These are phyloP conservation scores for Conistra vaccinii DNA, from an alignment of 2,888 invertebrate genomes.

Conservation along the genomic window DNA sequence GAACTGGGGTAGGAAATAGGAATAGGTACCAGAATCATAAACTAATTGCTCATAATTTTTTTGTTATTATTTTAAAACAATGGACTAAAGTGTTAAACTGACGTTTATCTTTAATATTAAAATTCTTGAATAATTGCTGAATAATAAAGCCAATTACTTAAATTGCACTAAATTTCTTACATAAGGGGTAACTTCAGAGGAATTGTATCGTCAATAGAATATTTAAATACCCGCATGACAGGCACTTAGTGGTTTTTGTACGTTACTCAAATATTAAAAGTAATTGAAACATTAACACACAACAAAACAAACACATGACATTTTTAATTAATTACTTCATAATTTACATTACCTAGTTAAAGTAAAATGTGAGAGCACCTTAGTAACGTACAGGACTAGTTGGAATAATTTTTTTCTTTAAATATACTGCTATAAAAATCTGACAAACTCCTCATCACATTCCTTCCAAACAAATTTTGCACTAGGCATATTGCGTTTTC, in stretches of 20 bases:
- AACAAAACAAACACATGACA: not conserved
- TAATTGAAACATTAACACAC: not conserved
- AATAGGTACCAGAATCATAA: not conserved
- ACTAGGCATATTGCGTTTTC: constrained; percentile 62
- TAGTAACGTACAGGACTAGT: not conserved
- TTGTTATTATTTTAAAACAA: not conserved
- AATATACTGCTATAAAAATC: not conserved
- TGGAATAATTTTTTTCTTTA: not conserved
- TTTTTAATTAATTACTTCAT: not conserved
- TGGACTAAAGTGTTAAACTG: not conserved
- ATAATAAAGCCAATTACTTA: not conserved
- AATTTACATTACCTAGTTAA: not conserved
- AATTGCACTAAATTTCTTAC: constrained; percentile 1
- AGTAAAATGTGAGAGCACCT: not conserved
- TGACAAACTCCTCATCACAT: not conserved
- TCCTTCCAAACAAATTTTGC: constrained; percentile 21
- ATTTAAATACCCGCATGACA: constrained; percentile 42
- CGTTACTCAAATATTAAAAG: not conserved
- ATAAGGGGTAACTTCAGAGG: constrained; percentile 14
- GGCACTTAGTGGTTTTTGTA: constrained; percentile 16
- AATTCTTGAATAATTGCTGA: constrained; percentile 1
- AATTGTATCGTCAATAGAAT: constrained; percentile 17
- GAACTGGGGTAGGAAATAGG: too few relatives aligned
- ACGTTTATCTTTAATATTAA: too few relatives aligned
- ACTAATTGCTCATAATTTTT: not conserved